Conservation (phyloP, 2,888 invertebrate species). For the Teleiodes luculella region DNA sequence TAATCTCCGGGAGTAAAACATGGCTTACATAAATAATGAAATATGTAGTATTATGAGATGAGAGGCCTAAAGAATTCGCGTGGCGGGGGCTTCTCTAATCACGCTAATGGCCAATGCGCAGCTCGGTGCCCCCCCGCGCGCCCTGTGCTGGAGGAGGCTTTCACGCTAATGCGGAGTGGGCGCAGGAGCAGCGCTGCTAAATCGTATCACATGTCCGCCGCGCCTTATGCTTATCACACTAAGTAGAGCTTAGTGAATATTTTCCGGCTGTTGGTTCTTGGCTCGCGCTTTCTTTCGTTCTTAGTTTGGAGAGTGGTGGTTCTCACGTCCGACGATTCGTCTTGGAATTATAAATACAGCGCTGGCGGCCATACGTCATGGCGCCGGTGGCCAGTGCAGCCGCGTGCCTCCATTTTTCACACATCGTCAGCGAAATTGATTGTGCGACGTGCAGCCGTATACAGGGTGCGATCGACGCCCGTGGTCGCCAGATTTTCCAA, state of each 20-base stretch:
- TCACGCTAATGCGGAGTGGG: slow-evolving; percentile 67
- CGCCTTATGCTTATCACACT: slow-evolving; percentile 27
- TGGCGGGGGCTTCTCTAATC: slow-evolving; percentile 67
- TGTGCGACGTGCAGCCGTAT: slow-evolving; percentile 23
- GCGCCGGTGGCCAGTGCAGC: slow-evolving; percentile 33
- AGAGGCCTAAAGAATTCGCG: slow-evolving; percentile 74
- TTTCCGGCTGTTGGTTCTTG: slow-evolving; percentile 4
- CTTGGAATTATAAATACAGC: slow-evolving; percentile 53
- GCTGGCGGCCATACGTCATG: slow-evolving; percentile 52
- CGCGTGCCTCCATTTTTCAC: slow-evolving; percentile 50
- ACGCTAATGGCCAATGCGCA: slow-evolving; percentile 79
- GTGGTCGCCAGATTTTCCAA: slow-evolving; percentile 15
- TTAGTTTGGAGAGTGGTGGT: slow-evolving; percentile 25
- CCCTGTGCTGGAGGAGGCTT: slow-evolving; percentile 59
- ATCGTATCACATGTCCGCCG: slow-evolving; percentile 59
- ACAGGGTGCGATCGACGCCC: slow-evolving; percentile 10
- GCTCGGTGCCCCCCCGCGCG: slow-evolving; percentile 28
- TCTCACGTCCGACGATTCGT: slow-evolving; percentile 44
- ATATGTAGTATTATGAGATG: slow-evolving; percentile 77
- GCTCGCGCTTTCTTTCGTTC: background rate
- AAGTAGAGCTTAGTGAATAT: background rate
- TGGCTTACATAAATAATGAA: slow-evolving; percentile 76
- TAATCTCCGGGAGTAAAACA: slow-evolving; percentile 67
- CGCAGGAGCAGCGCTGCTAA: slow-evolving; percentile 63
- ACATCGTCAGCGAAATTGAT: slow-evolving; percentile 56